A percentile compares a stretch with the other conserved stretches of the same genome.
Conservation (phyloP, 2,113 vertebrate genomes). For the Todiramphus saurophagus region DNA sequence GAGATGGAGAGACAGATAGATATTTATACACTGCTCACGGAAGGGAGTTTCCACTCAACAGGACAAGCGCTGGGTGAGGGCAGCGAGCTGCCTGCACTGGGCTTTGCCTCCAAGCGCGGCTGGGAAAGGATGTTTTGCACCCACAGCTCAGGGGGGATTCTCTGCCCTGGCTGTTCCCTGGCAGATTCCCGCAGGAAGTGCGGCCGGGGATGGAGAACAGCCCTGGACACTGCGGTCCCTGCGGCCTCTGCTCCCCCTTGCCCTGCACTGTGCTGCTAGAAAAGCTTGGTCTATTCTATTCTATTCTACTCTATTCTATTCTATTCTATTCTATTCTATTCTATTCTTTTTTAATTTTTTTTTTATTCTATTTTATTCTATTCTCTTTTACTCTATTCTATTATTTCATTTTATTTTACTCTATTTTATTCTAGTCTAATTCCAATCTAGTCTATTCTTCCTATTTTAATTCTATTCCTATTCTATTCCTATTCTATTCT, state of each 20-base stretch:
- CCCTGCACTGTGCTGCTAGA: background rate
- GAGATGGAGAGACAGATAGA: background rate
- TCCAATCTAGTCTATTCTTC: too few species aligned
- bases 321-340: too few species aligned
- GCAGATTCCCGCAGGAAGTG: background rate
- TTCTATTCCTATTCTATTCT: too few species aligned
- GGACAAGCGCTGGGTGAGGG: background rate
- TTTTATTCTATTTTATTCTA: too few species aligned
- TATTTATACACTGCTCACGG: background rate
- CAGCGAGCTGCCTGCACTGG: background rate
- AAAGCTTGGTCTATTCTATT: background rate
- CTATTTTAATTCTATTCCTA: too few species aligned
- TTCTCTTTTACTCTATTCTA: too few species aligned
- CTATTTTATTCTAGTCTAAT: too few species aligned
- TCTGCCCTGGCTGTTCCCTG: background rate
- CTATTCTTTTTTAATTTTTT: too few species aligned
- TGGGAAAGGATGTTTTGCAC: background rate
- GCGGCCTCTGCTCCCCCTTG: background rate
- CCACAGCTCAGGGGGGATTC: background rate
- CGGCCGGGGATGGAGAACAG: background rate
- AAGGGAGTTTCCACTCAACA: background rate
- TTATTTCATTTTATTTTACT: too few species aligned
- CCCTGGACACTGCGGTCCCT: background rate
- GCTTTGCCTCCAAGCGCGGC: background rate
- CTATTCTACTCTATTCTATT: too few species aligned